phyloP scores from a whole-genome alignment of 2,113 vertebrate genomes.

The Crotalus viridis region DNA sequence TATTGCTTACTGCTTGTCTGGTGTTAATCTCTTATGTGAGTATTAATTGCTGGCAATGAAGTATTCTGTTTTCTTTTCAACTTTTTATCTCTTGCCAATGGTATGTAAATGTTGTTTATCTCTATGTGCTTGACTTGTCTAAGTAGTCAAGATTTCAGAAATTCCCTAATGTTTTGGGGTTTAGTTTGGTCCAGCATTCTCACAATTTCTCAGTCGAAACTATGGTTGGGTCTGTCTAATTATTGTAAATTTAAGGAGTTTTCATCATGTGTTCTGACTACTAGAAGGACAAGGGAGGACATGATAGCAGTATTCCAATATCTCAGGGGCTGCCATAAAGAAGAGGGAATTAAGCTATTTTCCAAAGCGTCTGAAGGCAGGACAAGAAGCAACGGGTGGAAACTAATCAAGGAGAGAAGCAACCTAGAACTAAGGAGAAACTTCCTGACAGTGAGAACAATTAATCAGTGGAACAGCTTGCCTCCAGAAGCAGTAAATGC shows the following conservation, averaged over 20 bases:
- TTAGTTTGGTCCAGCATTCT: background rate
- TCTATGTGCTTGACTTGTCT: background rate
- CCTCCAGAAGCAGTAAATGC: too few relatives aligned
- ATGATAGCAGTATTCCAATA: too few relatives aligned
- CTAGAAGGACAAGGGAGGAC: background rate
- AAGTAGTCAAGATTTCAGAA: background rate
- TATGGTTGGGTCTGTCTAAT: background rate
- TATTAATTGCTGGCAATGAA: background rate
- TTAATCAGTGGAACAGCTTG: too few relatives aligned
- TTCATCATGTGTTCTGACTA: background rate
- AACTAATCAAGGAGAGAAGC: too few relatives aligned
- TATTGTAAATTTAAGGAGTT: background rate
- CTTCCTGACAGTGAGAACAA: too few relatives aligned
- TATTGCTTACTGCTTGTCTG: background rate
- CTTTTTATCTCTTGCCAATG: background rate
- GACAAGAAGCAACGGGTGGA: too few relatives aligned
- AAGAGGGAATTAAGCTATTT: too few relatives aligned
- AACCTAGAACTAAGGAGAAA: too few relatives aligned
- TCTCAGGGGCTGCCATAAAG: too few relatives aligned
- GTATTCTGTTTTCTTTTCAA: background rate
- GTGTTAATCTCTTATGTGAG: too few relatives aligned
- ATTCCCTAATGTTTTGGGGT: background rate
- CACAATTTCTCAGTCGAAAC: background rate
- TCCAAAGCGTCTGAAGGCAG: too few relatives aligned
- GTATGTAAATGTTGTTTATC: background rate